Evolutionary conservation across 2,797 vertebrate genomes (phyloP).

Genomic region (Thalassophryne amazonica): DNA sequence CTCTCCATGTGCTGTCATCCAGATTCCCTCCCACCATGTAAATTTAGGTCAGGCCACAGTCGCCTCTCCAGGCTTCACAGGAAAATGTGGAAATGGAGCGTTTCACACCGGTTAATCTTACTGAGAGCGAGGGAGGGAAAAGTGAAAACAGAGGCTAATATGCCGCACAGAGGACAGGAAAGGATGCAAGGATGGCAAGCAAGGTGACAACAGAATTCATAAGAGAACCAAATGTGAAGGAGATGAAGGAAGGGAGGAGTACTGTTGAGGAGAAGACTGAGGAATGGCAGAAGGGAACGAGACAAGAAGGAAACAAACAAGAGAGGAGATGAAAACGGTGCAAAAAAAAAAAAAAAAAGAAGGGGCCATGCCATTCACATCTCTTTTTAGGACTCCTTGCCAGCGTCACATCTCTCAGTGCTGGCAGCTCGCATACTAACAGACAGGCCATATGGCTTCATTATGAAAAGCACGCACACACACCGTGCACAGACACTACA

Average conservation of each 20-base stretch:
- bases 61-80: slow-evolving; percentile 60
- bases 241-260: slow-evolving; percentile 32
- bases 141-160: slow-evolving; percentile 44
- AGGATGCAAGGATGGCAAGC: neutral
- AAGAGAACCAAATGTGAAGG: slow-evolving; percentile 13
- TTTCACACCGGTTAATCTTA: slow-evolving; percentile 73
- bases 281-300: slow-evolving; percentile 1
- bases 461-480: slow-evolving; percentile 59
- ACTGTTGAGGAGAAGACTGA: neutral
- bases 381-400: slow-evolving; percentile 46
- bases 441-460: slow-evolving; percentile 79
- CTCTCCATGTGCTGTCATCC: slow-evolving; percentile 77
- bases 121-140: slow-evolving; percentile 49
- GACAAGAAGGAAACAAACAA: neutral
- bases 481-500: too few relatives aligned
- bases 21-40: slow-evolving; percentile 78
- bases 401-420: slow-evolving; percentile 61
- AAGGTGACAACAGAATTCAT: slow-evolving; percentile 8
- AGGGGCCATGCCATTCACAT: slow-evolving; percentile 70
- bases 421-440: slow-evolving; percentile 67
- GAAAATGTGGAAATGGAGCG: slow-evolving; percentile 71
- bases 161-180: slow-evolving; percentile 10
- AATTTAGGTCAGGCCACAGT: slow-evolving; percentile 82
- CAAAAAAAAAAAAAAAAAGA: slow-evolving; percentile 36
- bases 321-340: slow-evolving; percentile 14